Base-by-base conservation (phyloP, 2,888 invertebrate genomes). In the Philopedon plagiatum region DNA sequence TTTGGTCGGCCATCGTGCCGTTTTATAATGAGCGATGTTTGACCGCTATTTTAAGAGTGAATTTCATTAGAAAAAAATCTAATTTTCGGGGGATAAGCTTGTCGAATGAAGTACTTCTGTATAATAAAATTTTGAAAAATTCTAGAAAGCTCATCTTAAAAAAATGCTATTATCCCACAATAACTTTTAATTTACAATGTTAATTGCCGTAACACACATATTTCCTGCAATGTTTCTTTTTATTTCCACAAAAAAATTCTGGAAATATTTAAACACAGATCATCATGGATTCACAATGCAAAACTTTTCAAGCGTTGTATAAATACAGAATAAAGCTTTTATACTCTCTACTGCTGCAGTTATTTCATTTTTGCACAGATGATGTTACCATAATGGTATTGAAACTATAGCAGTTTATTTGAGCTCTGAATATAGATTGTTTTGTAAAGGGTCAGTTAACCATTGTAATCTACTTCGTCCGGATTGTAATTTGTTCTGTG, bases 291-390 rank as follows among this genome's bases (percentile, higher is more conserved):
- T 19, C 9, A 15, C 5, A 13, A 49, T 23, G 21, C 49, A 49
- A 49, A 49, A 23, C n/a, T 49, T 49, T 23, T 23, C 2, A 49
- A 49, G 49, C 23, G n/a, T 15, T 15, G 51, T 13, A 15, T 51
- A 51, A n/a, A 29, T 51, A 26, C 15, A 29, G 29, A 51, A 51
- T 51, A 51, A 51, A 51, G 29, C 29, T 51, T 51, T 51, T 29
- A 29, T 51, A 51, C 29, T 51, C 29, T 7, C 0, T 51, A 26
- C 15, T 7, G 7, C 8, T 8, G n/a, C 23, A 2, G 29, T 26
- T 29, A 51, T 51, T 51, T 51, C 15, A 51, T 51, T 51, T 51
- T 29, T 51, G 51, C 8, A 51, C 13, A 13, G 7, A 29, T 11
- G 21, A 46, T 21, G 3, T 46, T 46, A 46, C 46, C 2, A 11